A percentile compares a stretch with the other conserved stretches of the same genome.
Evolutionary conservation across 2,797 vertebrate genomes (phyloP).

Genomic region (Phylloscopus collybita): DNA sequence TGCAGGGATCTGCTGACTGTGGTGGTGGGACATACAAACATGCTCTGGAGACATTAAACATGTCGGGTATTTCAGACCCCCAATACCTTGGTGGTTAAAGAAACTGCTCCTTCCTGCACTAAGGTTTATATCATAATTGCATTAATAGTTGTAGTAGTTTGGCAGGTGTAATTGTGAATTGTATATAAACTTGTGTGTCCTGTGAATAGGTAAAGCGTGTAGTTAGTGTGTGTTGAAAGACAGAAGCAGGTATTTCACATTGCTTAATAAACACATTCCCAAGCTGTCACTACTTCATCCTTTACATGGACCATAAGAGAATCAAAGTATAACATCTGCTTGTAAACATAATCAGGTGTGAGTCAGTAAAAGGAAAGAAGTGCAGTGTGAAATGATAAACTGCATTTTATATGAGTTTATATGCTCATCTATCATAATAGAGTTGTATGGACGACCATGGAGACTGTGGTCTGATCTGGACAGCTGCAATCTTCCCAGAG

Average conservation of each 20-base stretch:
- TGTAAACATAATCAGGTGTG: background rate
- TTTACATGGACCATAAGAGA: background rate
- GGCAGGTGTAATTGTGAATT: background rate
- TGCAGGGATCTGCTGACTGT: background rate
- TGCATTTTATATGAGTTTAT: background rate
- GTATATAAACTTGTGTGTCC: background rate
- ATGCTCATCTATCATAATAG: background rate
- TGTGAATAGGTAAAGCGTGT: background rate
- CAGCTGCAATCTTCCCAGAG: too few relatives aligned
- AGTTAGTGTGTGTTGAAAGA: background rate
- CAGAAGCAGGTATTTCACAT: background rate
- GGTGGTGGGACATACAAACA: background rate
- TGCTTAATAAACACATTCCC: background rate
- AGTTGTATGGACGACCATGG: background rate
- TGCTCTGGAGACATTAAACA: background rate
- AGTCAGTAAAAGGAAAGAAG: background rate
- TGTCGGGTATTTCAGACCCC: accelerated
- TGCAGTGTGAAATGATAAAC: background rate
- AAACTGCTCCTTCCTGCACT: background rate
- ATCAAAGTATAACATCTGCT: background rate
- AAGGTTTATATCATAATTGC: background rate
- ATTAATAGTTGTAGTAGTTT: background rate
- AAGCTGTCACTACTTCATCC: background rate
- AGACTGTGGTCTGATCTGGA: too few relatives aligned
- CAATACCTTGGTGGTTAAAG: background rate